Evolutionary conservation across 2,113 vertebrate genomes (phyloP), one percentile per base, ranked within the genome.

Genomic region (Colossoma macropomum): DNA sequence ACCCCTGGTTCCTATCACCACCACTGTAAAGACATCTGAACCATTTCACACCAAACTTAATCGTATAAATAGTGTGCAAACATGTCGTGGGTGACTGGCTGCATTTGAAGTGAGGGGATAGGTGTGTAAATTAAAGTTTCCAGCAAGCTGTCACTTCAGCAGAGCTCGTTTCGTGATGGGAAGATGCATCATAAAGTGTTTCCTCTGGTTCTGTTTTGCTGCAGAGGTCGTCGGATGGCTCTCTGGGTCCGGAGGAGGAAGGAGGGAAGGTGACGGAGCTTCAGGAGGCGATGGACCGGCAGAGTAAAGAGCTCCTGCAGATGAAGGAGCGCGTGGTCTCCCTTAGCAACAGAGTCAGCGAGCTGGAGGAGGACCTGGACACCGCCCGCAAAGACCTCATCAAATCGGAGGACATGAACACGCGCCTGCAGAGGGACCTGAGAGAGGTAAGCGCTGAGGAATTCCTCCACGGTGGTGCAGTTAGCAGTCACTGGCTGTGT

Each of bases 351-450:
- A 95, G 93, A n/a, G 96, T 97, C 78, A 89, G 88, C 0, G 97
- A 99, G 91, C 96, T 99, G 89, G 98, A 99, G 87, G 97, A 98
- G 86, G 97, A 98, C 84, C 94, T 99, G 83, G 97, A 99, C 90
- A 98, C 97, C 0, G 97, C 98, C 50, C 90, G 98, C 0, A 99
- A 98, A 86, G 98, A 99, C 88, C 95, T 99, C 79, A 98, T 98
- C 87, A 98, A 96, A 88, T 98, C 97, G 0, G 98, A 99, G 84
- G 98, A 99, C 84, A 87, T 94, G 89, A 99, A 97, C 92, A 98
- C 96, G 0, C 95, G 97, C 41, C 86, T 98, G 30, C 98, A 99
- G 91, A 95, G 98, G 50, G 98, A 99, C 60, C 92, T 98, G 21
- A 94, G 97, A 81, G 98, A 99, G 93, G 98, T 99, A 86, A 56